These are phyloP conservation scores for Sebastes itinus DNA, from an alignment of 2,797 vertebrate species.

Conservation along the genomic window DNA sequence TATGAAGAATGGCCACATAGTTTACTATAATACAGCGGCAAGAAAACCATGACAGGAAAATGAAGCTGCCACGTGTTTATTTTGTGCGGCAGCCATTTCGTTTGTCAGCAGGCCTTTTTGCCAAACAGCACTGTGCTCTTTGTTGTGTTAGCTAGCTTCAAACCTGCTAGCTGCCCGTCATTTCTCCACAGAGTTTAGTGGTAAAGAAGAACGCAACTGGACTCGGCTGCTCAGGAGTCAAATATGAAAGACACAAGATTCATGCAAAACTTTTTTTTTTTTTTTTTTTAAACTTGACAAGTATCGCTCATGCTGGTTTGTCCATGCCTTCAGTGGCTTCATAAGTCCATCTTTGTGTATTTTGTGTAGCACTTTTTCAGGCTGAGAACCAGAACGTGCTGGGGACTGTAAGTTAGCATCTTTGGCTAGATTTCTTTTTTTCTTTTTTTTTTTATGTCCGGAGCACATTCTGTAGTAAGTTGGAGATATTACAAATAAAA, in stretches of 20 bases:
- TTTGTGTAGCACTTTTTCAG: slow-evolving; percentile 58
- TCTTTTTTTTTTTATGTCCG: slow-evolving; percentile 27
- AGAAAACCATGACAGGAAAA: slow-evolving; percentile 67
- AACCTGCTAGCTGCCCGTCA: slow-evolving; percentile 63
- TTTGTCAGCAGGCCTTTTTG: slow-evolving; percentile 54
- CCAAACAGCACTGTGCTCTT: slow-evolving; percentile 72
- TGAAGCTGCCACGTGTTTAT: slow-evolving; percentile 45
- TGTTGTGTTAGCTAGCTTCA: slow-evolving; percentile 44
- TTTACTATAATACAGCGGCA: slow-evolving; percentile 75
- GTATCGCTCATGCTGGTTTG: slow-evolving; percentile 79
- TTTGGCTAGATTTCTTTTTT: slow-evolving; percentile 68
- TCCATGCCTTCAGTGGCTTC: slow-evolving; percentile 74
- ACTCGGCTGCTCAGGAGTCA: slow-evolving; percentile 64
- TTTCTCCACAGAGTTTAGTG: slow-evolving; percentile 53
- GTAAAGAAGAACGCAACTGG: slow-evolving; percentile 62
- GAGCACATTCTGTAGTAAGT: slow-evolving; percentile 65
- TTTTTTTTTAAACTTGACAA: slow-evolving; percentile 63
- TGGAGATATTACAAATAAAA: slow-evolving; percentile 49
- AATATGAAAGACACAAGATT: slow-evolving; percentile 78
- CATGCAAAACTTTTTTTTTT: slow-evolving; percentile 74
- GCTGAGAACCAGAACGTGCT: slow-evolving; percentile 62
- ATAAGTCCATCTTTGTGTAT: slow-evolving; percentile 56
- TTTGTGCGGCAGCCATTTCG: slow-evolving; percentile 57
- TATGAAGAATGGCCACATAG: slow-evolving; percentile 74
- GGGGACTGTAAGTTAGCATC: slow-evolving; percentile 67